Base-by-base conservation (phyloP, 2,797 vertebrate genomes). In the Poecilia wingei region DNA sequence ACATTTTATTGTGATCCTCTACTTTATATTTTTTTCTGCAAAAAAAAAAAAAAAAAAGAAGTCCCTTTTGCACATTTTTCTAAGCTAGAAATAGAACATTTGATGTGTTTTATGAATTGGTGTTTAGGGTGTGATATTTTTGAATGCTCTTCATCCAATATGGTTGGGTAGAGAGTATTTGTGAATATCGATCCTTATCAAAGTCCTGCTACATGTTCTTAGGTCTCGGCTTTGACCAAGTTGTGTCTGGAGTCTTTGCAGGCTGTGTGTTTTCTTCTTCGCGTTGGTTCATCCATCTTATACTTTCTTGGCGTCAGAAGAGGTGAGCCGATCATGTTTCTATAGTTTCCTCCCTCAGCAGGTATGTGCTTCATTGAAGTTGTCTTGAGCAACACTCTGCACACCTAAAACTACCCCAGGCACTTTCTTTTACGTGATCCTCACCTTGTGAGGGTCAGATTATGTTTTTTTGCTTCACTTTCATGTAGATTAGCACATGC, bases 301-400 rank as follows among this genome's bases (percentile, higher is more conserved):
- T 39, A 31, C 78, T 77, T 55, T 87, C 33, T 0, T 76, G 83
- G 80, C 77, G 83, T 76, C 86, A 76, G 78, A 79, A 79, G 84
- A 92, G 78, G 77, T 75, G 82, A 72, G 76, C 74, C 46, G 85
- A 87, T 89, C 84, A 22, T 77, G 79, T 92, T 89, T 89, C 92
- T 87, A 82, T 25, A n/a, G 82, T 83, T 88, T 80, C 72, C 76
- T 80, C 79, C 73, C 91, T 81, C 91, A 88, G 88, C 91, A 74
- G 84, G 87, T 25, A 57, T 80, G 76, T 76, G 69, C 72, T 72
- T 78, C 72, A 59, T 59, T 82, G 66, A 87, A 84, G 87, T 79
- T 79, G 77, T 82, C 84, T 79, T 69, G 55, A 89, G 82, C 79
- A 53, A 88, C 71, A 53, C 70, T 33, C 55, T n/a, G 14, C 36